Conservation (phyloP, 2,888 invertebrate species). For the Elaeidobius kamerunicus region DNA sequence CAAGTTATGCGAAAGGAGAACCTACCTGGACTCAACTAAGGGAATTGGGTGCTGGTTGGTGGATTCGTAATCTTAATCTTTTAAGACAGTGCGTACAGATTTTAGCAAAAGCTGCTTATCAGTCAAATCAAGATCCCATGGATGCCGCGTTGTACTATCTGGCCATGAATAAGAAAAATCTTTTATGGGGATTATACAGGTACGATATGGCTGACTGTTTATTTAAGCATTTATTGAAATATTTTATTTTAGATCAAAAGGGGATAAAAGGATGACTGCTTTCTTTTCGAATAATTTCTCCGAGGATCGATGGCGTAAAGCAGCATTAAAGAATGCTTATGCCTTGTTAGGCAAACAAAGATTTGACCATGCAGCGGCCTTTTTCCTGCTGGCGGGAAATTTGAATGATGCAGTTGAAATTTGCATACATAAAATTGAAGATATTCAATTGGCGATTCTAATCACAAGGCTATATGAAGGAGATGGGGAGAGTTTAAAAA, state of each 20-base stretch:
- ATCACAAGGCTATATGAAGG: constrained; percentile 90
- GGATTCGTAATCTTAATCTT: constrained; percentile 83
- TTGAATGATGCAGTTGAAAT: constrained; percentile 95
- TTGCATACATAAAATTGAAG: constrained; percentile 85
- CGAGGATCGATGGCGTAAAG: constrained; percentile 93
- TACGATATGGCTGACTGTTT: too few relatives aligned
- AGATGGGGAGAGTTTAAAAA: constrained; percentile 67
- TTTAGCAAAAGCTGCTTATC: constrained; percentile 91
- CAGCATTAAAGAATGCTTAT: constrained; percentile 97
- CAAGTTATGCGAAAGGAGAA: constrained; percentile 80
- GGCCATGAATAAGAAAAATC: constrained; percentile 96
- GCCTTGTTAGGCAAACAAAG: constrained; percentile 90
- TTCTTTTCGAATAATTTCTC: constrained; percentile 95
- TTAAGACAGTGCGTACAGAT: constrained; percentile 86
- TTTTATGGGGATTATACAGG: constrained; percentile 90
- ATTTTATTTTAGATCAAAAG: constrained; percentile 61
- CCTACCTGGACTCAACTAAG: constrained; percentile 87
- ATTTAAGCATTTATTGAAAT: too few relatives aligned
- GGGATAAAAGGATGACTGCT: constrained; percentile 88
- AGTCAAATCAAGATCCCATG: constrained; percentile 88
- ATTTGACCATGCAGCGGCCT: constrained; percentile 97
- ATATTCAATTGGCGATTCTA: constrained; percentile 93
- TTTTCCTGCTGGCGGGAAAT: constrained; percentile 93
- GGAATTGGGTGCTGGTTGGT: constrained; percentile 93
- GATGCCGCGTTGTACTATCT: constrained; percentile 97